Evolutionary conservation across 2,113 vertebrate genomes (phyloP).

Genomic region (Phrynosoma blainvillii): DNA sequence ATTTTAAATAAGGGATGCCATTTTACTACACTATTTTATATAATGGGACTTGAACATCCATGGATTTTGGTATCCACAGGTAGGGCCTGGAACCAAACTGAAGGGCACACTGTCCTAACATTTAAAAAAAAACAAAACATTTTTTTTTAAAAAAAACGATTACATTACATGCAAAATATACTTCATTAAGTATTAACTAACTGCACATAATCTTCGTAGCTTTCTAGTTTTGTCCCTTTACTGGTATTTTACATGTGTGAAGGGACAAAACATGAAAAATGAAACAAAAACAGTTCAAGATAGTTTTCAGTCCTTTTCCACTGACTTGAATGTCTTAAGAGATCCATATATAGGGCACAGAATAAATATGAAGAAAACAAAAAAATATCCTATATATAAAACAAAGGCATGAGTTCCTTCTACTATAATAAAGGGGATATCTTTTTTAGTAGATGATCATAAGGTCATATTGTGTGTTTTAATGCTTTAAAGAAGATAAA

Average conservation of each 20-base stretch:
- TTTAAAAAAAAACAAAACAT: neutral
- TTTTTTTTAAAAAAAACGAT: neutral
- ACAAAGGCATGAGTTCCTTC: neutral
- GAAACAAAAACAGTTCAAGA: neutral
- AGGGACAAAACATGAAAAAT: neutral
- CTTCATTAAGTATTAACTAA: neutral
- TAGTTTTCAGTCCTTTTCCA: neutral
- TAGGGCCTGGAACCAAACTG: no score
- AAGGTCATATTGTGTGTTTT: neutral
- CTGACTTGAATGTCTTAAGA: neutral
- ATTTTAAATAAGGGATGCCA: no score
- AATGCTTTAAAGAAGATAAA: neutral
- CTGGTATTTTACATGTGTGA: slow-evolving; percentile 8
- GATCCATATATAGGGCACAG: neutral
- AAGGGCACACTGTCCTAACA: no score
- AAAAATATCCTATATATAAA: neutral
- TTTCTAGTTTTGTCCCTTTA: neutral
- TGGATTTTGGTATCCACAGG: no score
- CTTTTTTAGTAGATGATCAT: neutral
- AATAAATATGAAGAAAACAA: neutral
- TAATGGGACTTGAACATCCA: no score
- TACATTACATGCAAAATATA: neutral
- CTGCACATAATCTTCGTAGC: neutral
- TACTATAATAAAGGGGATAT: neutral
- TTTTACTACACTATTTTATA: no score